Evolutionary conservation across 2,888 invertebrate genomes (phyloP).

Genomic region (Drosophila kanekoi): DNA sequence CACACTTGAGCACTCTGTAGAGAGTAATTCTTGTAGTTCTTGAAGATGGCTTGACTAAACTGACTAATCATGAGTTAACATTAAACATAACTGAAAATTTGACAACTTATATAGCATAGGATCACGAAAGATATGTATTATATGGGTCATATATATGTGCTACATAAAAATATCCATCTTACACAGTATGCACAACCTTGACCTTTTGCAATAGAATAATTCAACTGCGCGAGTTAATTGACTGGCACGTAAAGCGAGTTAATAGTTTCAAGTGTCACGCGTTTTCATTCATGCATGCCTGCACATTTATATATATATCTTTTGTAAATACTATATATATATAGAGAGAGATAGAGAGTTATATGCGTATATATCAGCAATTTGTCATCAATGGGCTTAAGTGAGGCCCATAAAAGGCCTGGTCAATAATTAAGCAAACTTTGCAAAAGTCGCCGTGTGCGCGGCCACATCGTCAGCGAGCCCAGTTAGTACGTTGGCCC

Average conservation of each 20-base stretch:
- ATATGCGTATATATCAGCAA: slow-evolving; percentile 30
- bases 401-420: slow-evolving; percentile 37
- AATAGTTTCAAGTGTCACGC: slow-evolving; percentile 21
- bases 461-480: slow-evolving; percentile 5
- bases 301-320: background rate
- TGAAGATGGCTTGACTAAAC: no score
- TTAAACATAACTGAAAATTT: no score
- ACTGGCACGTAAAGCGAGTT: slow-evolving; percentile 2
- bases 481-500: slow-evolving; percentile 22
- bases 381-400: slow-evolving; percentile 38
- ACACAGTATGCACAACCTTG: background rate
- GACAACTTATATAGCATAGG: background rate
- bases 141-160: background rate
- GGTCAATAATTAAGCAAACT: slow-evolving; percentile 46
- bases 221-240: slow-evolving; percentile 5
- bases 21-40: no score
- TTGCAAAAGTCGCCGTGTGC: slow-evolving; percentile 34
- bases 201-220: background rate
- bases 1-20: no score
- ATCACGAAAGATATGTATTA: background rate
- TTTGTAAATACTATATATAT: background rate
- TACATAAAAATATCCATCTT: background rate
- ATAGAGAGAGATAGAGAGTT: background rate
- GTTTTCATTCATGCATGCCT: slow-evolving; percentile 27
- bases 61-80: background rate